Percentiles rank a stretch among this genome's conserved stretches.
These are phyloP conservation scores for Cheilosia urbana DNA, from an alignment of 2,888 invertebrate genomes.

Conservation along the genomic window DNA sequence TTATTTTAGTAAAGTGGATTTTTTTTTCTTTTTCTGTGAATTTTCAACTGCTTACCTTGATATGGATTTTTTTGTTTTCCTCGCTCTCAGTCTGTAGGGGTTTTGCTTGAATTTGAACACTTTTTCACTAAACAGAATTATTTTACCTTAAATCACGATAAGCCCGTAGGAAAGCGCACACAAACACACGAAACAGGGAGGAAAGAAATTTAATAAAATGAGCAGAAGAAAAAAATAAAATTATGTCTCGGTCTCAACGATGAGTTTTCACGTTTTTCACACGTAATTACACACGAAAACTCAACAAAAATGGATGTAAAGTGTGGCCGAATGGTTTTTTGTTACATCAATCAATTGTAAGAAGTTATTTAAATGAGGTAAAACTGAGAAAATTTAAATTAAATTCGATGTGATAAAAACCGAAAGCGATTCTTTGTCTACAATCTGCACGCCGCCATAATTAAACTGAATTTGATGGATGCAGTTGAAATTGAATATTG, in stretches of 20 bases:
- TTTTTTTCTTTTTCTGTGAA: not conserved
- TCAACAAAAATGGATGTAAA: constrained; percentile 6
- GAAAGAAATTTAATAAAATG: constrained; percentile 5
- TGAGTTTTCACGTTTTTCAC: constrained; percentile 34
- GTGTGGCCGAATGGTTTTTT: constrained; percentile 2
- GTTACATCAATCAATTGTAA: constrained; percentile 39
- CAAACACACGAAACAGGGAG: constrained; percentile 1
- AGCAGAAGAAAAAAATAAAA: not conserved
- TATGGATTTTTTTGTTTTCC: constrained; percentile 61
- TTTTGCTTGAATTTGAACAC: constrained; percentile 7
- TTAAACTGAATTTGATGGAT: constrained; percentile 66
- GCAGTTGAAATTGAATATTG: constrained; percentile 29
- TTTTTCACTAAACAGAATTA: not conserved
- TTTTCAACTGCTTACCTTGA: constrained; percentile 56
- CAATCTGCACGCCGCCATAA: constrained; percentile 71
- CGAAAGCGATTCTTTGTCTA: constrained; percentile 66
- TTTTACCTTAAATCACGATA: constrained; percentile 25
- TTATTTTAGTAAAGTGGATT: constrained; percentile 5
- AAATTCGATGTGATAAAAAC: constrained; percentile 71
- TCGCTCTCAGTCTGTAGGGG: constrained; percentile 28
- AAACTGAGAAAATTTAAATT: constrained; percentile 67
- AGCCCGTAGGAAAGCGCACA: constrained; percentile 1
- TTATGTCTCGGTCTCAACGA: constrained; percentile 7
- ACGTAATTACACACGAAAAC: constrained; percentile 12
- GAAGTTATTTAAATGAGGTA: constrained; percentile 48